Percentiles rank a stretch among this genome's conserved stretches.
phyloP scores from a whole-genome alignment of 2,888 invertebrate species.

The Dicycla oo region DNA sequence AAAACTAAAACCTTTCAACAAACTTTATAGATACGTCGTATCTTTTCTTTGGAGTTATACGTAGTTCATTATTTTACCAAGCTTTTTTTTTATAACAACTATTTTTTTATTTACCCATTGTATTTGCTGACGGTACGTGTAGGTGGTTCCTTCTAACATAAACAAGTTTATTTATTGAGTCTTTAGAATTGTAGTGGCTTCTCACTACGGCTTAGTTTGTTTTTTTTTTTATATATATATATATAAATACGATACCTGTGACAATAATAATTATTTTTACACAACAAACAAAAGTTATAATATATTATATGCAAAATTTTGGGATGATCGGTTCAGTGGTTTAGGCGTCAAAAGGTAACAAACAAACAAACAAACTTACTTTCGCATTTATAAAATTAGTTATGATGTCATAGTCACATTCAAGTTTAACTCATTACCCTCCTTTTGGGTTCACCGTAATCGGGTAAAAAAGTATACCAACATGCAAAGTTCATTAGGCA shows the following conservation, averaged over 20 bases:
- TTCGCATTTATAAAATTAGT: no score
- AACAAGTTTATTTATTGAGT: conserved; percentile 62
- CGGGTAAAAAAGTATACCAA: neutral
- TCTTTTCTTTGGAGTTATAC: conserved; percentile 26
- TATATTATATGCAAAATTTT: no score
- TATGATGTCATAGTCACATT: neutral
- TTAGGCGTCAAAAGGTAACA: no score
- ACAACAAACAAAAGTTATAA: no score
- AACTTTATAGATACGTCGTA: conserved; percentile 36
- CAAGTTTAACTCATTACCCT: neutral
- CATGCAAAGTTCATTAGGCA: neutral
- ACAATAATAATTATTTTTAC: no score
- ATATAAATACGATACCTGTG: no score
- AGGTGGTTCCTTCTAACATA: conserved; percentile 49
- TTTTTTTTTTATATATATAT: no score
- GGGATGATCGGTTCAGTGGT: no score
- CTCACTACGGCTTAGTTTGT: conserved; percentile 5
- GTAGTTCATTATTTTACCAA: conserved; percentile 31
- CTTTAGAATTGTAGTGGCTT: conserved; percentile 27
- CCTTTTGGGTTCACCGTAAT: neutral
- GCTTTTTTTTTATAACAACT: conserved; percentile 6
- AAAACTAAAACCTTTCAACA: conserved; percentile 6
- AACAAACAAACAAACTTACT: no score
- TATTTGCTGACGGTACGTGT: conserved; percentile 50
- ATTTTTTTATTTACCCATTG: conserved; percentile 37